Percentiles rank a stretch among this genome's conserved stretches.
Conservation (phyloP, 2,113 vertebrate species). For the Epinephelus cyanopodus region DNA sequence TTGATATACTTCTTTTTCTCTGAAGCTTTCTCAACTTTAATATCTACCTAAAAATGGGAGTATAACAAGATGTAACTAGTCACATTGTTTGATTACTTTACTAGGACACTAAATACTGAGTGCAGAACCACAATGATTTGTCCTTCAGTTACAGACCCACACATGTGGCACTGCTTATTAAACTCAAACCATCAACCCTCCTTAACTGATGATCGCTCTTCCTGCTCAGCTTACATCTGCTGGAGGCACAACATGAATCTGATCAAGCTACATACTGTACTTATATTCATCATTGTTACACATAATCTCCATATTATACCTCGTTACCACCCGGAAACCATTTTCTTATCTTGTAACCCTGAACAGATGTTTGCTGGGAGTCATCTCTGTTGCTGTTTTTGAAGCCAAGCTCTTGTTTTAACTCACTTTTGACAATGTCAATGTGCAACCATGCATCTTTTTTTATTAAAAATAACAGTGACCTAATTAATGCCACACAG, state of each 20-base stretch:
- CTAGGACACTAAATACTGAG: background rate
- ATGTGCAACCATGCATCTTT: background rate
- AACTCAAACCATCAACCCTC: background rate
- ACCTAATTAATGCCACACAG: background rate
- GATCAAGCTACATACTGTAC: background rate
- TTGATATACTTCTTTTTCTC: background rate
- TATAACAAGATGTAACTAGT: background rate
- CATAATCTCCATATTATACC: background rate
- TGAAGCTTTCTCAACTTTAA: background rate
- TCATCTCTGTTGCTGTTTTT: background rate
- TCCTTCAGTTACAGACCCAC: background rate
- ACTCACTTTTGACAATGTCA: background rate
- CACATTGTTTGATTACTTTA: background rate
- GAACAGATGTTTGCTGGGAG: background rate
- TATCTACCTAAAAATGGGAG: background rate
- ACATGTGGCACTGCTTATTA: background rate
- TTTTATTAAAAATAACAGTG: background rate
- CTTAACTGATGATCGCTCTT: background rate
- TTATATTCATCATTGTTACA: background rate
- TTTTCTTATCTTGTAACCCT: background rate
- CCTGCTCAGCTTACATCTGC: constrained; percentile 2
- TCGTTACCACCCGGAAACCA: background rate
- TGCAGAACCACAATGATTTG: background rate
- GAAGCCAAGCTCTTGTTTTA: background rate
- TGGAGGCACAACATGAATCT: background rate